Percentiles rank a stretch among this genome's conserved stretches.
These are phyloP conservation scores for Ammospiza caudacuta DNA, from an alignment of 2,113 vertebrate genomes.

Conservation along the genomic window DNA sequence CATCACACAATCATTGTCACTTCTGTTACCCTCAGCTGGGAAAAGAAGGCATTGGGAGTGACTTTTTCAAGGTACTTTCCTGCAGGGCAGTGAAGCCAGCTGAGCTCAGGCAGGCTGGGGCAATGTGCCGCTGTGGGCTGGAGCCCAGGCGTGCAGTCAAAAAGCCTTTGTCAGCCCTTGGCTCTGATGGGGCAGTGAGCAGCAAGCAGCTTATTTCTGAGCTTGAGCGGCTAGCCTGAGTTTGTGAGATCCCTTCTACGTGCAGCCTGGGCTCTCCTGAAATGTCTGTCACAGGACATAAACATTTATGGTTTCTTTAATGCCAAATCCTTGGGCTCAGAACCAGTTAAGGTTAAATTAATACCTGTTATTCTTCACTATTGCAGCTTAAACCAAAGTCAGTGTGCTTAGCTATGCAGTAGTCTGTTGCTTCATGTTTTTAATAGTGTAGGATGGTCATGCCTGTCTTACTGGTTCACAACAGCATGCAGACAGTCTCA, in stretches of 20 bases:
- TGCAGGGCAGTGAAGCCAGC: neutral
- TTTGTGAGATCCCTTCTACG: neutral
- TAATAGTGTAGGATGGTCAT: neutral
- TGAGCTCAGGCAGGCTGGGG: neutral
- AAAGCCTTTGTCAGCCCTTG: slow-evolving; percentile 45
- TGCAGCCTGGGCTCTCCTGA: neutral
- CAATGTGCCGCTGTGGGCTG: neutral
- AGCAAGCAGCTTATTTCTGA: slow-evolving; percentile 47
- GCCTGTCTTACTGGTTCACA: neutral
- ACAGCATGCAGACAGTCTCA: neutral
- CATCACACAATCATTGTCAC: neutral
- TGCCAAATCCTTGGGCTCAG: neutral
- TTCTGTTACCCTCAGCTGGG: neutral
- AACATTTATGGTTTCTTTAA: slow-evolving; percentile 17
- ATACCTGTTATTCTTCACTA: slow-evolving; percentile 14
- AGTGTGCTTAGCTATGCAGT: neutral
- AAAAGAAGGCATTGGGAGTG: neutral
- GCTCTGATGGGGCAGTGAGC: neutral
- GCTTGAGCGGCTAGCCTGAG: neutral
- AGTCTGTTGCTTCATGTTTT: neutral
- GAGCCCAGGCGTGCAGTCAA: neutral
- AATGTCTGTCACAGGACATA: slow-evolving; percentile 26
- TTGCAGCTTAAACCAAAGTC: neutral
- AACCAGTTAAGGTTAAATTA: slow-evolving; percentile 3
- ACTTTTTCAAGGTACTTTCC: neutral